phyloP scores from a whole-genome alignment of 1,140 invertebrate genomes.

The Magallana gigas region DNA sequence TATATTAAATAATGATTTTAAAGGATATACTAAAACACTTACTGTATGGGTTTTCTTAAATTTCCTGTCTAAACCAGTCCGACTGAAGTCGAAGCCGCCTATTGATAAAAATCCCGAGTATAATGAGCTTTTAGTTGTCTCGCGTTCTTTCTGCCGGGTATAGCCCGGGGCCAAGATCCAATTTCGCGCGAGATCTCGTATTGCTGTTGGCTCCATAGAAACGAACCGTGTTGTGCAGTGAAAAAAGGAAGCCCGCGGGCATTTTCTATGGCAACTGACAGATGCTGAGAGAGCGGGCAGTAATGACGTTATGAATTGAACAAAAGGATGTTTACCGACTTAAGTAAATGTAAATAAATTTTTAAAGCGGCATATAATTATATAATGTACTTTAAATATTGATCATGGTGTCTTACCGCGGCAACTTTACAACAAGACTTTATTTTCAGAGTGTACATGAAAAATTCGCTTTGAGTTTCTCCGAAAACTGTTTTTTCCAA shows the following conservation, averaged over 20 bases:
- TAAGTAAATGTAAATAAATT: background rate
- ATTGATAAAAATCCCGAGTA: conserved; percentile 23
- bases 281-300: conserved; percentile 12
- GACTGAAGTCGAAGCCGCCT: conserved; percentile 34
- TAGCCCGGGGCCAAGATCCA: conserved; percentile 52
- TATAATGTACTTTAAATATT: background rate
- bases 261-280: conserved; percentile 32
- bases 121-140: conserved; percentile 45
- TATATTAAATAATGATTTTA: no score
- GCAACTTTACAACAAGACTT: no score
- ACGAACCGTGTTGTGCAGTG: conserved; percentile 48
- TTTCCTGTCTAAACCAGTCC: conserved; percentile 20
- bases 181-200: conserved; percentile 57
- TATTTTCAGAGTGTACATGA: no score
- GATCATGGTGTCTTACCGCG: no score
- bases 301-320: conserved; percentile 21
- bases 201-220: conserved; percentile 54
- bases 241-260: conserved; percentile 8
- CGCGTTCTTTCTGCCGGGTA: conserved; percentile 59
- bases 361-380: background rate
- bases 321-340: conserved; percentile 32
- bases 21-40: background rate
- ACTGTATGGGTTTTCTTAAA: conserved; percentile 27
- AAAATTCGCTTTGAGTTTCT: no score
- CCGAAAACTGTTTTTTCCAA: no score